phyloP scores from a whole-genome alignment of 2,888 invertebrate species.

The Hedychridium roseum region DNA sequence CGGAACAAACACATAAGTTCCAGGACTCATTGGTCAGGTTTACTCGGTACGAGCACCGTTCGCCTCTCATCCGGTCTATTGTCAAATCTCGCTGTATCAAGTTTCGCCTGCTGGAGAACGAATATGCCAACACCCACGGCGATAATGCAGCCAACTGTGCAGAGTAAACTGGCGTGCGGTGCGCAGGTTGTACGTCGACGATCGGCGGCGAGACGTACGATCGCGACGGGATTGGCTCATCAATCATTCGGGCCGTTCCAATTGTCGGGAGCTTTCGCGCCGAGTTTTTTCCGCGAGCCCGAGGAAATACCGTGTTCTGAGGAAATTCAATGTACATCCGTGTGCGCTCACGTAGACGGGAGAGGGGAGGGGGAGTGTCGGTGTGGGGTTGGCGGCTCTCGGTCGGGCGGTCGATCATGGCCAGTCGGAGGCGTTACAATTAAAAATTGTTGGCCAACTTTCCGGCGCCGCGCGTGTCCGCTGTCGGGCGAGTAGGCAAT shows the following conservation, averaged over 20 bases:
- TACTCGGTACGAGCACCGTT: too few species aligned
- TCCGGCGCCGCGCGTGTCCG: slow-evolving; percentile 18
- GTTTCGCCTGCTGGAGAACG: too few species aligned
- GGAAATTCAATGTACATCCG: neutral
- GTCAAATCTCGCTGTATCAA: too few species aligned
- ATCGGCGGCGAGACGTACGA: neutral
- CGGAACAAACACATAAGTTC: too few species aligned
- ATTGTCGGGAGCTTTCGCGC: slow-evolving; percentile 30
- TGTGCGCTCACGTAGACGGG: slow-evolving; percentile 3
- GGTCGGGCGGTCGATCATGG: slow-evolving; percentile 17
- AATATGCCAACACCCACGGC: too few species aligned
- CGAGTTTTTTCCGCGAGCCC: slow-evolving; percentile 34
- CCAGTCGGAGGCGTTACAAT: slow-evolving; percentile 33
- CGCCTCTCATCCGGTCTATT: too few species aligned
- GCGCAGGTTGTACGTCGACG: neutral
- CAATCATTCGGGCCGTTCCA: slow-evolving; percentile 35
- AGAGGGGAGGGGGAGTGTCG: slow-evolving; percentile 6
- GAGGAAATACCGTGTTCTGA: slow-evolving; percentile 23
- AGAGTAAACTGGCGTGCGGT: slow-evolving; percentile 18
- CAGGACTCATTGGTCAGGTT: too few species aligned
- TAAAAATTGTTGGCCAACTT: slow-evolving; percentile 43
- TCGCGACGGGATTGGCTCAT: slow-evolving; percentile 29
- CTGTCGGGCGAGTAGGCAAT: neutral
- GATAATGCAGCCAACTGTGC: slow-evolving; percentile 3
- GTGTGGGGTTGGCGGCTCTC: slow-evolving; percentile 2